Evolutionary conservation across 2,888 invertebrate species (phyloP), one percentile per base, ranked within the genome.

Genomic region (Bibio marci): DNA sequence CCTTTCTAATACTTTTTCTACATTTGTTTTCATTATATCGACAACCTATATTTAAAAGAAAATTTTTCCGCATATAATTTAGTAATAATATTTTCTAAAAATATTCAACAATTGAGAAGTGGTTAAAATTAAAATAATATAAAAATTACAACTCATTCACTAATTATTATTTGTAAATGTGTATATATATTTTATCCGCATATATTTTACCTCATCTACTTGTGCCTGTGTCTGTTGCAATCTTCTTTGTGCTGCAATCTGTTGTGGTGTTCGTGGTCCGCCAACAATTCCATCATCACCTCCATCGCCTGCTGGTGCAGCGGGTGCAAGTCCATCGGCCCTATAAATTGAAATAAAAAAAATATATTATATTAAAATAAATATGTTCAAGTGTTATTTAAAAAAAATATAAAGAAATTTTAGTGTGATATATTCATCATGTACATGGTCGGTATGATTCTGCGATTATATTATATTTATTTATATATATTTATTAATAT

Each of bases 21-120:
- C 92, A 62, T 94, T 95, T 40, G 83, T 76, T 63, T 85, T 79
- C 94, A 94, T 94, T 46, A 95, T 94, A 48, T 82, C 87, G 44
- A 88, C 87, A 46, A 88, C 88, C 74, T 80, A 54, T 12, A 17
- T 17, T 17, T 3, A 4, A 22, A 22, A 22, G 8, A 22, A 6
- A 22, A 22, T n/a, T n/a, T n/a, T n/a, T n/a, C n/a, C n/a, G n/a
- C n/a, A n/a, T n/a, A n/a, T n/a, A n/a, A n/a, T n/a, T n/a, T n/a
- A n/a, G n/a, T n/a, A 27, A 5, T 6, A 13, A 39, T 27, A 8
- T 17, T 18, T 4, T 8, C 2, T 22, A 14, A 15, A 26, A 27
- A 36, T n/a, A 27, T 12, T 15, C 14, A 15, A 18, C 17, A 19
- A 3, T 6, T 18, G 17, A n/a, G 28, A 18, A n/a, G n/a, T n/a